These are phyloP conservation scores for Carcharodon carcharias DNA, from an alignment of 2,797 vertebrate genomes.

Conservation along the genomic window DNA sequence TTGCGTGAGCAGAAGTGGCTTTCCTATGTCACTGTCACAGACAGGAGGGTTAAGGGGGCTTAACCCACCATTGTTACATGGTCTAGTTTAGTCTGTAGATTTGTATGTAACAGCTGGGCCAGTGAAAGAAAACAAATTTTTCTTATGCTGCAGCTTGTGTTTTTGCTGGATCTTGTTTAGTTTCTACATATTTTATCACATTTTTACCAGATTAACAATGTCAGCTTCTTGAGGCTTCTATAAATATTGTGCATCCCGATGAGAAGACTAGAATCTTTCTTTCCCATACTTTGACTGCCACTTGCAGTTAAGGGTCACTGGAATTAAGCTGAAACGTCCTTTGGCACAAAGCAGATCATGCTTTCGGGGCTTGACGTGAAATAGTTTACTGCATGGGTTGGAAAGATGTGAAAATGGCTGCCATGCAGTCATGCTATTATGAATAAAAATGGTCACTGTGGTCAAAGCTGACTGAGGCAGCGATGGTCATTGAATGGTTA, in stretches of 20 bases:
- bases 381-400: not conserved
- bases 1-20: not conserved
- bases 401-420: not conserved
- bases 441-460: not conserved
- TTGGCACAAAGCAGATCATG: not conserved
- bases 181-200: not conserved
- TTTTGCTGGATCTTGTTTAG: conserved; percentile 15
- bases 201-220: not conserved
- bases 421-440: not conserved
- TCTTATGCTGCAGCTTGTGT: too few relatives aligned
- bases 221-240: not conserved
- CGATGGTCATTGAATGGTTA: not conserved
- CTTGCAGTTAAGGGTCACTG: not conserved
- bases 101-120: not conserved
- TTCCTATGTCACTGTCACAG: not conserved
- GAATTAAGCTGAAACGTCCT: not conserved
- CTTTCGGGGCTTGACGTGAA: not conserved
- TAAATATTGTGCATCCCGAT: not conserved
- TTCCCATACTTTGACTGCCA: conserved; percentile 10
- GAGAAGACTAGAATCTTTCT: not conserved
- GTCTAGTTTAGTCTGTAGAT: not conserved
- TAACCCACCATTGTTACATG: not conserved
- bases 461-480: not conserved
- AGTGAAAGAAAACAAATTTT: not conserved
- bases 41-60: not conserved